A percentile compares a stretch with the other conserved stretches of the same genome.
phyloP scores from a whole-genome alignment of 2,113 vertebrate genomes.

The Electrona antarctica region DNA sequence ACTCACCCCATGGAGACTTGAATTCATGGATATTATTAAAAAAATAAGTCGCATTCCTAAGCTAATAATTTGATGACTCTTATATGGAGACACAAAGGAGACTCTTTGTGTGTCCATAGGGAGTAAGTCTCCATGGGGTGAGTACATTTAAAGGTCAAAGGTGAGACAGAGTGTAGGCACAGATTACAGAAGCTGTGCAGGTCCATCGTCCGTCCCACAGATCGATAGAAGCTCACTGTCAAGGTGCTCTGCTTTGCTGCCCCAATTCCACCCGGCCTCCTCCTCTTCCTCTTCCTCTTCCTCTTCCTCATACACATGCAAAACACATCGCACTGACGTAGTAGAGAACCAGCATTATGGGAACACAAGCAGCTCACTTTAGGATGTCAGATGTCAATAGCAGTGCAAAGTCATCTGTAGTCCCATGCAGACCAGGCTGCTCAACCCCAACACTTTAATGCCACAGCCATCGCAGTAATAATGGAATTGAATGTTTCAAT shows the following conservation, averaged over 20 bases:
- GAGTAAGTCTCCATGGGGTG: no score
- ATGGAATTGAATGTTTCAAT: conserved; percentile 53
- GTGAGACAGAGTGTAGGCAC: conserved; percentile 21
- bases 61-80: no score
- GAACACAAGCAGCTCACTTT: conserved; percentile 18
- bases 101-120: no score
- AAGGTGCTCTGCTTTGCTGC: conserved; percentile 53
- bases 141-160: conserved; percentile 9
- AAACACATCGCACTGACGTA: conserved; percentile 57
- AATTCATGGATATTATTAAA: no score
- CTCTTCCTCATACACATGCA: conserved; percentile 63
- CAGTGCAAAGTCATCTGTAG: not conserved
- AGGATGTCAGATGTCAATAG: conserved; percentile 32
- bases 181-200: conserved; percentile 33
- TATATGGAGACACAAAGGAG: no score
- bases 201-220: conserved; percentile 25
- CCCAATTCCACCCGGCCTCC: conserved; percentile 21
- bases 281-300: conserved; percentile 11
- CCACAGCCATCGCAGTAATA: conserved; percentile 30
- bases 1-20: no score
- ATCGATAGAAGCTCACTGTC: conserved; percentile 43
- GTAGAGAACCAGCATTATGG: conserved; percentile 22
- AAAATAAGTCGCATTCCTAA: no score
- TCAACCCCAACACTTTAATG: conserved; percentile 6
- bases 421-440: conserved; percentile 8